Percentiles rank a stretch among this genome's conserved stretches.
These are phyloP conservation scores for Bembecia ichneumoniformis DNA, from an alignment of 2,888 invertebrate species.

Conservation along the genomic window DNA sequence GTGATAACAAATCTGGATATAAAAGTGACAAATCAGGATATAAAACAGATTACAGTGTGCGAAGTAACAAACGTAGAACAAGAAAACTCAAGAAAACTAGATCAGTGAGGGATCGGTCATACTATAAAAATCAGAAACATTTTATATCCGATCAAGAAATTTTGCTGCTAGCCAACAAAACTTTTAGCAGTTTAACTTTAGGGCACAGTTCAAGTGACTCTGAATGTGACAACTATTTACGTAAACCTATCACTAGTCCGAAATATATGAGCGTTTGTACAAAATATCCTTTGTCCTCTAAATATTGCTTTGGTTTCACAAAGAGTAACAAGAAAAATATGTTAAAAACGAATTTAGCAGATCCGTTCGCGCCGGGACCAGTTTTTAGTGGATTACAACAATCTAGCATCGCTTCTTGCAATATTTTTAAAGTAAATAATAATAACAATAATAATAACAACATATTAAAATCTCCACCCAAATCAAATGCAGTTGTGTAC, in stretches of 20 bases:
- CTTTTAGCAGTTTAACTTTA: constrained; percentile 66
- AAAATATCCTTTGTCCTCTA: constrained; percentile 52
- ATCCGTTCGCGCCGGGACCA: constrained; percentile 66
- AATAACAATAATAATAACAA: constrained; percentile 50
- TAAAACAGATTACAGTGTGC: constrained; percentile 71
- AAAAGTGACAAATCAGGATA: constrained; percentile 75
- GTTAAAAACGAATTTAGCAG: constrained; percentile 46
- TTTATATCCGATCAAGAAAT: constrained; percentile 74
- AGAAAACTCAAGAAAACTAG: constrained; percentile 65
- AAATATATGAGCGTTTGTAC: constrained; percentile 61
- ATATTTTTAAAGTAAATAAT: constrained; percentile 61
- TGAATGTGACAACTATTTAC: constrained; percentile 57
- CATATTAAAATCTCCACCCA: constrained; percentile 50
- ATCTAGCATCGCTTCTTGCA: constrained; percentile 48
- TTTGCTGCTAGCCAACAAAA: constrained; percentile 67
- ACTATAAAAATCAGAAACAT: constrained; percentile 70
- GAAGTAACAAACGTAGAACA: constrained; percentile 61
- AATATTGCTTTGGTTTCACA: constrained; percentile 51
- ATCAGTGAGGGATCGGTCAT: constrained; percentile 63
- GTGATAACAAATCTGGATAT: constrained; percentile 73
- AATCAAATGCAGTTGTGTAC: constrained; percentile 37
- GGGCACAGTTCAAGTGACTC: constrained; percentile 72
- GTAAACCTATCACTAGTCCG: constrained; percentile 52
- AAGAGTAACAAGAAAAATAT: constrained; percentile 50
- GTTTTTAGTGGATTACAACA: constrained; percentile 64